These are phyloP conservation scores for Altica lythri DNA, from an alignment of 2,888 invertebrate genomes.

Conservation along the genomic window DNA sequence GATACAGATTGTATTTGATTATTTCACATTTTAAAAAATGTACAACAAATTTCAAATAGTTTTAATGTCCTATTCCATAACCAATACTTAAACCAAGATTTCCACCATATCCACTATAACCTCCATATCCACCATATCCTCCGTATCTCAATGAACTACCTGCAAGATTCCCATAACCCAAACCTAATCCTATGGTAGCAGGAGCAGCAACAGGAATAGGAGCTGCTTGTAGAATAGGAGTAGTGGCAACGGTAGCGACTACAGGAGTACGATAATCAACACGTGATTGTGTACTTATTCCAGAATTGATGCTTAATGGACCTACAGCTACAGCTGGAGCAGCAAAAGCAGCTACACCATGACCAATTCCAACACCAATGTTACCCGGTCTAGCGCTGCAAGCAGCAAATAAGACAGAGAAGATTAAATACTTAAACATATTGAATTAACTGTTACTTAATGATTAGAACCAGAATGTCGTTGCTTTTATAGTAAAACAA, in stretches of 20 bases:
- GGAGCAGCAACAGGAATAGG: too few species aligned
- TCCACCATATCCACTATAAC: too few species aligned
- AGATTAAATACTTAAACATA: slow-evolving; percentile 10
- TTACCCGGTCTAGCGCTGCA: slow-evolving; percentile 20
- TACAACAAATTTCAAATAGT: too few species aligned
- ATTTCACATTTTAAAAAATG: too few species aligned
- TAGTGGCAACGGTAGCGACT: not conserved
- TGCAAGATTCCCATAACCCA: too few species aligned
- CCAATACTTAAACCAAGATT: too few species aligned
- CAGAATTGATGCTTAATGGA: slow-evolving; percentile 18
- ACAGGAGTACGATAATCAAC: slow-evolving; percentile 20
- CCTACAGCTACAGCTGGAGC: slow-evolving; percentile 14
- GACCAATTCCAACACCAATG: slow-evolving; percentile 5
- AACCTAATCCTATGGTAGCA: too few species aligned
- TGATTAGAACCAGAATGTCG: not conserved
- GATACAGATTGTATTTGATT: too few species aligned
- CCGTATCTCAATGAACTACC: too few species aligned
- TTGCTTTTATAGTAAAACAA: not conserved
- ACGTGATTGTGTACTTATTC: slow-evolving; percentile 21
- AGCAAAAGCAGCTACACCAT: slow-evolving; percentile 2
- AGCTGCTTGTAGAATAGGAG: too few species aligned
- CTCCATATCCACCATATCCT: too few species aligned
- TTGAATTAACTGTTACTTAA: not conserved
- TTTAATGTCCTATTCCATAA: too few species aligned
- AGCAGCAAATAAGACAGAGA: slow-evolving; percentile 4